phyloP scores from a whole-genome alignment of 2,888 invertebrate species.

The Bombylius major region DNA sequence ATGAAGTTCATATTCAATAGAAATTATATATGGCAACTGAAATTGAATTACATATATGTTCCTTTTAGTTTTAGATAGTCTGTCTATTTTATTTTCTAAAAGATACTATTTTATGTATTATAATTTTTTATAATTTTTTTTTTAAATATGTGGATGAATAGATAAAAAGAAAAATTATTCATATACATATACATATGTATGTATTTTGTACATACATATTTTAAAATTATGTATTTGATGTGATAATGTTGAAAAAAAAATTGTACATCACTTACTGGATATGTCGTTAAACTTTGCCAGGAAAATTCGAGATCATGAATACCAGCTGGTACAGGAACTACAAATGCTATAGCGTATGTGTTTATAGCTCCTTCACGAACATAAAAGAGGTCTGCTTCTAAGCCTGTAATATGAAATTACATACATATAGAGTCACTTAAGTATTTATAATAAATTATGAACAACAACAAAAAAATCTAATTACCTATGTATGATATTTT shows the following conservation, averaged over 20 bases:
- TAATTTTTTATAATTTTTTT: too few species aligned
- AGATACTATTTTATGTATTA: too few species aligned
- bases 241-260: neutral
- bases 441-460: too few species aligned
- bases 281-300: slow-evolving; percentile 59
- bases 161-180: too few species aligned
- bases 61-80: neutral
- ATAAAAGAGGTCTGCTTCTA: slow-evolving; percentile 59
- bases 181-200: neutral
- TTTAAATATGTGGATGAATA: too few species aligned
- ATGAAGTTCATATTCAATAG: slow-evolving; percentile 57
- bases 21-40: slow-evolving; percentile 52
- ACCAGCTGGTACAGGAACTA: slow-evolving; percentile 59
- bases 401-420: slow-evolving; percentile 40
- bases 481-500: too few species aligned
- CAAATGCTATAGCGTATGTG: slow-evolving; percentile 65
- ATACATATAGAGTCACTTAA: too few species aligned
- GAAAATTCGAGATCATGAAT: slow-evolving; percentile 65
- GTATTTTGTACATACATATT: too few species aligned
- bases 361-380: slow-evolving; percentile 66
- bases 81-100: neutral
- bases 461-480: too few species aligned
- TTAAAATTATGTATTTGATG: too few species aligned
- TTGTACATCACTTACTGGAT: slow-evolving; percentile 44
- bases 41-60: neutral